Evolutionary conservation across 1,140 invertebrate species (phyloP).

Genomic region (Philotrypesis tridentata): DNA sequence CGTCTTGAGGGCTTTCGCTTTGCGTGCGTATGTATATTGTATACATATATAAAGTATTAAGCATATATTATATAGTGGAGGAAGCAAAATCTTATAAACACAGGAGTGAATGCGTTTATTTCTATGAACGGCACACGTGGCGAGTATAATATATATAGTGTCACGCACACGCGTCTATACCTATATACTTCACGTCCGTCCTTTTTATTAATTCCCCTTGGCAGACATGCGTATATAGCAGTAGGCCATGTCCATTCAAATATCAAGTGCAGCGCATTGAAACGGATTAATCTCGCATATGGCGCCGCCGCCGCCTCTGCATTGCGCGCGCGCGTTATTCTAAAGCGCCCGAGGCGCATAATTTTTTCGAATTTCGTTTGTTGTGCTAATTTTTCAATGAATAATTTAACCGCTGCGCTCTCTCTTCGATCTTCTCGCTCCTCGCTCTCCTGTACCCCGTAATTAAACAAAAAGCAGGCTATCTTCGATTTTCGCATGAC

Average conservation of each 20-base stretch:
- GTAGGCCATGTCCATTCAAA: conserved; percentile 18
- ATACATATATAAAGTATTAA: no score
- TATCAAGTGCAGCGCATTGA: conserved; percentile 41
- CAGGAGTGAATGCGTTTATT: conserved; percentile 16
- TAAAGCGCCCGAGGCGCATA: not conserved
- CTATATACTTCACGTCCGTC: conserved; percentile 16
- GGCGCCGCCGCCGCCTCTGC: not conserved
- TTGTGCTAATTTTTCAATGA: not conserved
- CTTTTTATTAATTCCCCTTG: no score
- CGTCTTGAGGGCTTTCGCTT: conserved; percentile 3
- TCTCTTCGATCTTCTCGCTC: no score
- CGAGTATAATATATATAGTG: not conserved
- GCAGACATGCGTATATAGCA: no score
- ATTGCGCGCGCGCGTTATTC: no score
- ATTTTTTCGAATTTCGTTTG: conserved; percentile 8
- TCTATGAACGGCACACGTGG: conserved; percentile 30
- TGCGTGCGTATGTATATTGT: not conserved
- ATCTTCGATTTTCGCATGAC: no score
- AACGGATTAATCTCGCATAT: conserved; percentile 37
- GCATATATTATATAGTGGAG: not conserved
- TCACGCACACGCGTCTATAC: conserved; percentile 11
- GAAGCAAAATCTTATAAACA: conserved; percentile 27
- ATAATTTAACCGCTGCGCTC: not conserved
- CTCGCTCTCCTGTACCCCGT: no score
- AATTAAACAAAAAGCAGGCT: no score